Conservation (phyloP, 2,888 invertebrate genomes). For the Melangyna quadrimaculata region DNA sequence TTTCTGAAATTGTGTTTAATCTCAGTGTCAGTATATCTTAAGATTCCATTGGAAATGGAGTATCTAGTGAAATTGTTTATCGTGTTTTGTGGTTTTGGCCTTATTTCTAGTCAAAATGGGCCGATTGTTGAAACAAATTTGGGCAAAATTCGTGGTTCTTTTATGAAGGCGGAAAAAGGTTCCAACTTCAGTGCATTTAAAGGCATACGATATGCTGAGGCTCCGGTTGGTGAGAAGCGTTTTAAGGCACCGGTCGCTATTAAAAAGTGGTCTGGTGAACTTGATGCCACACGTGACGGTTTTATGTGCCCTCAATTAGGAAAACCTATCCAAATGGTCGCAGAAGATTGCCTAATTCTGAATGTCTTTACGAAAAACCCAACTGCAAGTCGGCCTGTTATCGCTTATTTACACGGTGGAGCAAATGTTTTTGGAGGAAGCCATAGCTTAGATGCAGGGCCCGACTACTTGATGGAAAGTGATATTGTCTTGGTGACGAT, state of each 20-base stretch:
- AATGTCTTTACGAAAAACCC: constrained; percentile 83
- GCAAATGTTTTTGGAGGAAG: constrained; percentile 76
- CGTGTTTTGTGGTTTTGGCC: not conserved
- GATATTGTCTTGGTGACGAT: constrained; percentile 77
- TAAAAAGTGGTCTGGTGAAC: constrained; percentile 74
- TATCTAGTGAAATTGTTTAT: not conserved
- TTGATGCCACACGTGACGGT: constrained; percentile 80
- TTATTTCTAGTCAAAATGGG: not conserved
- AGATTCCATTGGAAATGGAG: not conserved
- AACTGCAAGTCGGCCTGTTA: constrained; percentile 72
- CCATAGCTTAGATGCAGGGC: constrained; percentile 74
- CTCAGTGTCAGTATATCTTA: not conserved
- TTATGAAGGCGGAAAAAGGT: constrained; percentile 79
- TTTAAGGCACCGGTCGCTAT: constrained; percentile 80
- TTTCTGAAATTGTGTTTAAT: not conserved
- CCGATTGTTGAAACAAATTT: constrained; percentile 74
- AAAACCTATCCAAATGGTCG: constrained; percentile 74
- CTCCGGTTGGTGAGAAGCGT: constrained; percentile 79
- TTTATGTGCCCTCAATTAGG: constrained; percentile 78
- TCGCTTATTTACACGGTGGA: constrained; percentile 78
- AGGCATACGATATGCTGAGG: constrained; percentile 81
- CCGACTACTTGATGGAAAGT: constrained; percentile 77
- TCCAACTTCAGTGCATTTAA: constrained; percentile 81
- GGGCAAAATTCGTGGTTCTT: constrained; percentile 80
- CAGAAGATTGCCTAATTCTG: constrained; percentile 85